Evolutionary conservation across 2,888 invertebrate species (phyloP).

Genomic region (Monoplex corrugatus): DNA sequence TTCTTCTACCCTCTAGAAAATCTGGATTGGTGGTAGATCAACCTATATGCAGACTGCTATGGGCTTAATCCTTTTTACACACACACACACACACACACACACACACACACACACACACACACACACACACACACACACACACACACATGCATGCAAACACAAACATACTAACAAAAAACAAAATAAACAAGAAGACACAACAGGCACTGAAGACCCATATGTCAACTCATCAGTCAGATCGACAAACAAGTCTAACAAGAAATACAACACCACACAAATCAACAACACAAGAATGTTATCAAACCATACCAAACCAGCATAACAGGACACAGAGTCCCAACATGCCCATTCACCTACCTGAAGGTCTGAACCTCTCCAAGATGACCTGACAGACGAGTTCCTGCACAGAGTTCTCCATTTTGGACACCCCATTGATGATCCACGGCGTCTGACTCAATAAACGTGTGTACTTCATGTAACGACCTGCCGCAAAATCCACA

Average conservation of each 20-base stretch:
- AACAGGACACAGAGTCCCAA: too few species aligned
- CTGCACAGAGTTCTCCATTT: constrained; percentile 93
- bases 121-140: constrained; percentile 3
- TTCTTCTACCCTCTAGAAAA: too few species aligned
- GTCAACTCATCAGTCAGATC: too few species aligned
- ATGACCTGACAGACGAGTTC: constrained; percentile 91
- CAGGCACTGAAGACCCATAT: too few species aligned
- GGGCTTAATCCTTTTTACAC: neutral
- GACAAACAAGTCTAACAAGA: too few species aligned
- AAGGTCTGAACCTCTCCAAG: constrained; percentile 85
- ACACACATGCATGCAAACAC: neutral
- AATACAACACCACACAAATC: too few species aligned
- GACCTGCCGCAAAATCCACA: constrained; percentile 68
- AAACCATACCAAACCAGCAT: too few species aligned
- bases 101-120: neutral
- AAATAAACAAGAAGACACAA: neutral
- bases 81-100: neutral
- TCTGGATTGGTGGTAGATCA: too few species aligned
- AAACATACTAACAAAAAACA: neutral
- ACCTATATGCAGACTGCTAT: too few species aligned
- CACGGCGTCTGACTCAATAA: constrained; percentile 96
- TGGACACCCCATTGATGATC: constrained; percentile 90
- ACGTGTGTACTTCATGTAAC: constrained; percentile 85
- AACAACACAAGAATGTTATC: too few species aligned
- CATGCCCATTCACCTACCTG: too few species aligned